Conservation (phyloP, 2,797 vertebrate genomes). For the Amniataba percoides region DNA sequence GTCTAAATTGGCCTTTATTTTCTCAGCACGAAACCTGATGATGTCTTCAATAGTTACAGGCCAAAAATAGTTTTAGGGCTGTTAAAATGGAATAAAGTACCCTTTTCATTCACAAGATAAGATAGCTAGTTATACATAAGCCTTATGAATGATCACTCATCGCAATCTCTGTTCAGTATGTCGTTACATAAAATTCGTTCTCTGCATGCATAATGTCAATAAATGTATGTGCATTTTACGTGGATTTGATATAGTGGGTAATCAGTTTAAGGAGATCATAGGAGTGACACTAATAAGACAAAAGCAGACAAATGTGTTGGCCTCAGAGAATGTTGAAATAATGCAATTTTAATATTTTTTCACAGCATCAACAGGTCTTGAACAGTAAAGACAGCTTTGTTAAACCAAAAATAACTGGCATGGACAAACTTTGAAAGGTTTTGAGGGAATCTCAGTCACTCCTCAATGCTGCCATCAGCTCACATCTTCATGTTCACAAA, state of each 20-base stretch:
- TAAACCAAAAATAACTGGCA: background rate
- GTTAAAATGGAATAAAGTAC: background rate
- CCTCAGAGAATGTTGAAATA: background rate
- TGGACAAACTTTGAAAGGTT: no score
- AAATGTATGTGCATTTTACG: background rate
- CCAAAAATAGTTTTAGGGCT: background rate
- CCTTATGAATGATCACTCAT: background rate
- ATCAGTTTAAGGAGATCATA: background rate
- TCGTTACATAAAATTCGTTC: background rate
- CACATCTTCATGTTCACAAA: background rate
- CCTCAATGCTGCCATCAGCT: background rate
- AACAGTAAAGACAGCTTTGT: background rate
- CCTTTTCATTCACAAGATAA: background rate
- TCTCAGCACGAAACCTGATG: no score
- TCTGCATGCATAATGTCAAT: slow-evolving; percentile 1
- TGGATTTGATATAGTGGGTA: background rate
- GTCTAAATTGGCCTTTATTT: no score
- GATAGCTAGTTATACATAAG: slow-evolving; percentile 9
- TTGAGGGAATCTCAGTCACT: background rate
- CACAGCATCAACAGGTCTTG: background rate
- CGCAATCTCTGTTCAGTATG: background rate
- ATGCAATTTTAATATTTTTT: background rate
- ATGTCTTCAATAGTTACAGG: no score
- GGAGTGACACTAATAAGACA: slow-evolving; percentile 5
- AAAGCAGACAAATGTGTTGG: background rate